Evolutionary conservation across 2,797 vertebrate species (phyloP).

Genomic region (Tapirus indicus): DNA sequence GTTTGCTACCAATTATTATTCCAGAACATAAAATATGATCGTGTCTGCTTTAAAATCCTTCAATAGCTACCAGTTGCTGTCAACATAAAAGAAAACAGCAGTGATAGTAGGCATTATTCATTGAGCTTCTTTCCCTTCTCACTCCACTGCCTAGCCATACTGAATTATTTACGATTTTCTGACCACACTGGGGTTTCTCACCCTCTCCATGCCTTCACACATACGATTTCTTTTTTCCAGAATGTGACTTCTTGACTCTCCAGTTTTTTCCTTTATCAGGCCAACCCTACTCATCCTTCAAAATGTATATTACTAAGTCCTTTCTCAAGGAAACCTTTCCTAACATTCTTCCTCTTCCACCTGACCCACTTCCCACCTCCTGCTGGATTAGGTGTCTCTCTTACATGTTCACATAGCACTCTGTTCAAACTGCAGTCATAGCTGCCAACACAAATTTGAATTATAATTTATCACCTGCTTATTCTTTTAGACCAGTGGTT

Average conservation of each 20-base stretch:
- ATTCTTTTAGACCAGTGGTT: constrained; percentile 25
- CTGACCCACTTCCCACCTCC: background rate
- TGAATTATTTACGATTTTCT: background rate
- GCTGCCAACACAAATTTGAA: background rate
- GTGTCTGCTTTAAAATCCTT: constrained; percentile 12
- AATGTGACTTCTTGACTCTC: background rate
- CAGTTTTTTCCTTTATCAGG: background rate
- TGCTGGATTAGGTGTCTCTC: background rate
- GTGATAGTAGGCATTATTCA: background rate
- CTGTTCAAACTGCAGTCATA: background rate
- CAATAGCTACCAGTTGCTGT: background rate
- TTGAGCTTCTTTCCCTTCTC: background rate
- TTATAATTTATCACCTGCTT: constrained; percentile 6
- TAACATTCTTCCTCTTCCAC: background rate
- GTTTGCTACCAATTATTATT: constrained; percentile 27
- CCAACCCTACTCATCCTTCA: background rate
- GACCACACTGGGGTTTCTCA: background rate
- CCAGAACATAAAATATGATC: background rate
- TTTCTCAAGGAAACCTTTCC: background rate
- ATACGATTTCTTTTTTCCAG: background rate
- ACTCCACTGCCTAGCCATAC: background rate
- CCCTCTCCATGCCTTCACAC: background rate
- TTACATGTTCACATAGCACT: background rate
- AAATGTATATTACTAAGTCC: background rate
- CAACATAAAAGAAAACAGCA: background rate